Base-by-base conservation (phyloP, 2,888 invertebrate species). In the Scrobipalpa costella region DNA sequence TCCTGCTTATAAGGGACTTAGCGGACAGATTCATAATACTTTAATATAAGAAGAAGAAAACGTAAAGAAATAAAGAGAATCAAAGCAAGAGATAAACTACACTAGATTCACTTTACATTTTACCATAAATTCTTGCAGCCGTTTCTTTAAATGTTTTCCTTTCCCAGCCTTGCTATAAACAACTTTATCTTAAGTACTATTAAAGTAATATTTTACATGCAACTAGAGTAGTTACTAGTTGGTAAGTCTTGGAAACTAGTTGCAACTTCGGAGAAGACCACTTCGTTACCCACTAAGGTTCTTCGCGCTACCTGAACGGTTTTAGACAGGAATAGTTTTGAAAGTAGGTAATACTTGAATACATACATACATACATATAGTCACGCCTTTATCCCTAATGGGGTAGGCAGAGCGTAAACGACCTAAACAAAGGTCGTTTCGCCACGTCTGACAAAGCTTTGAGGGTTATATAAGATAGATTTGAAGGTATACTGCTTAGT, bases 151-250 rank as follows among this genome's bases (percentile, higher is more conserved):
- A 52, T 21, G 21, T 52, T 52, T 21, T 21, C 13, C 50, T 21
- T 52, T 52, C 13, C 21, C 13, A 52, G 21, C 50, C 21, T 21
- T 7, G 5, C 9, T 21, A 52, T 21, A 52, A 21, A 52, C 21
- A 52, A 52, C 21, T 52, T 52, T 52, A 52, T 52, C 50, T 52
- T 52, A 52, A 52, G 50, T 27, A 52, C 13, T 21, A 13, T 13
- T 27, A 11, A 3, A 52, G 50, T 21, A 13, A 21, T 52, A 52
- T 21, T 52, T 52, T 27, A 52, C 11, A 52, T 27, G 13, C 50
- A 52, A 52, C 27, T 52, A 13, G 1, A 21, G 50, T 13, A 52
- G 50, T 52, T 52, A 11, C 44, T 15, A 44, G 44, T 13, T 21
- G 50, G 13, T 52, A 27, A 52, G 27, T 52, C 50, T 19, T 11